phyloP scores from a whole-genome alignment of 1,140 invertebrate genomes.

The Pseudomyrmex concolor region DNA sequence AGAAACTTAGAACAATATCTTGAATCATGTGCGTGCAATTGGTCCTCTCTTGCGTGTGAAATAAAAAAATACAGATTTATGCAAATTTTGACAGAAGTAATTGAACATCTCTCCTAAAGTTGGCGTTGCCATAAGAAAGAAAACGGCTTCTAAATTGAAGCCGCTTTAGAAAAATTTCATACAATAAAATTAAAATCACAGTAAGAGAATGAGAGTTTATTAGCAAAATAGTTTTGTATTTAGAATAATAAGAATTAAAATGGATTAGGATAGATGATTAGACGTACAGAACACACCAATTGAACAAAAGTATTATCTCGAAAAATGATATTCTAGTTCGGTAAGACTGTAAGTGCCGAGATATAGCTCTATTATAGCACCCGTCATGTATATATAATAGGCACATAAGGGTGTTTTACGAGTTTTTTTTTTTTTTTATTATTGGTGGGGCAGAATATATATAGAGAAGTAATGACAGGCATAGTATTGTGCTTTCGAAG shows the following conservation, averaged over 20 bases:
- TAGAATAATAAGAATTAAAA: not conserved
- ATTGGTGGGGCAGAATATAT: not conserved
- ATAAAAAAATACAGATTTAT: not conserved
- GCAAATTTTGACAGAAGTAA: too few relatives aligned
- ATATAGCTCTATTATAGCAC: not conserved
- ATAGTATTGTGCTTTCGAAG: not conserved
- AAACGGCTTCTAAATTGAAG: not conserved
- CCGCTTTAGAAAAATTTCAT: not conserved
- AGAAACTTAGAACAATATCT: conserved; percentile 18
- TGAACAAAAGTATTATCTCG: not conserved
- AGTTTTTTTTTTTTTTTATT: not conserved
- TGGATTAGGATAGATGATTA: not conserved
- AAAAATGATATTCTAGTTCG: conserved; percentile 14
- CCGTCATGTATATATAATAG: conserved; percentile 21
- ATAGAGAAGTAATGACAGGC: not conserved
- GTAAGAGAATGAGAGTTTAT: not conserved
- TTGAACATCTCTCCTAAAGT: too few relatives aligned
- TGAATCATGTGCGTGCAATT: not conserved
- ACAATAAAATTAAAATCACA: not conserved
- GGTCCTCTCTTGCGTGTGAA: not conserved
- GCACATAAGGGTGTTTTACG: not conserved
- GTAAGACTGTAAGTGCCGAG: not conserved
- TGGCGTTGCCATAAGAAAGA: too few relatives aligned
- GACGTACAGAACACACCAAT: not conserved
- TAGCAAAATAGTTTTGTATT: not conserved